phyloP scores from a whole-genome alignment of 1,140 invertebrate genomes.

The Babylonia areolata region DNA sequence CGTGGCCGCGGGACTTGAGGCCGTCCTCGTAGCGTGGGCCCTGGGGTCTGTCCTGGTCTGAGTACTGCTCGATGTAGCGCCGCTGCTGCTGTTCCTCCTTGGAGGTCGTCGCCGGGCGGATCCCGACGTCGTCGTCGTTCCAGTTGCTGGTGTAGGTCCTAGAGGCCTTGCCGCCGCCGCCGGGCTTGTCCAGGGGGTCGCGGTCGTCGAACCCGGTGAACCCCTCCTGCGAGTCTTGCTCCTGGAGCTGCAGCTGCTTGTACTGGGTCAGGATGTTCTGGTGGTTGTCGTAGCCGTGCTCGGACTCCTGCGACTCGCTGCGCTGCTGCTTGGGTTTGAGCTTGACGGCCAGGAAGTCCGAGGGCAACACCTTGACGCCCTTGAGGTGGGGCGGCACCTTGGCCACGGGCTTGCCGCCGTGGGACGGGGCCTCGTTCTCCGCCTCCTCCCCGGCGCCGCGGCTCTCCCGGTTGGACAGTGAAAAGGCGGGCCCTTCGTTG shows the following conservation, averaged over 20 bases:
- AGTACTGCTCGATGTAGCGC: constrained; percentile 28
- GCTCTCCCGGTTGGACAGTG: constrained; percentile 62
- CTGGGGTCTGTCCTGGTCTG: neutral
- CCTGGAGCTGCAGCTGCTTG: constrained; percentile 37
- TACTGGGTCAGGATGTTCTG: constrained; percentile 42
- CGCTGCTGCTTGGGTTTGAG: constrained; percentile 39
- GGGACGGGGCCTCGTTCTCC: constrained; percentile 32
- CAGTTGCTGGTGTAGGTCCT: constrained; percentile 26
- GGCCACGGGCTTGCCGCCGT: constrained; percentile 60
- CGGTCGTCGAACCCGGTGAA: constrained; percentile 1
- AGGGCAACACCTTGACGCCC: constrained; percentile 51
- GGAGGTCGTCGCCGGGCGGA: neutral
- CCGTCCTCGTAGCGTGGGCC: neutral
- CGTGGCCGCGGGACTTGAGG: neutral
- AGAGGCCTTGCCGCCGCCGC: no score
- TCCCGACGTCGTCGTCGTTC: constrained; percentile 18
- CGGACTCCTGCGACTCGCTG: neutral
- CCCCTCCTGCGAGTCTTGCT: constrained; percentile 17
- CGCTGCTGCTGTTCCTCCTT: constrained; percentile 2
- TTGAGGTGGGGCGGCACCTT: constrained; percentile 64
- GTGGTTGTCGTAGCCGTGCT: constrained; percentile 42
- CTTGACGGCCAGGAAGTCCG: constrained; percentile 43
- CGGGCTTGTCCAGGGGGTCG: constrained; percentile 24
- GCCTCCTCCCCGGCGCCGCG: neutral
- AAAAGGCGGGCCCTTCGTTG: constrained; percentile 53